A percentile compares a stretch with the other conserved stretches of the same genome.
Conservation (phyloP, 64 coral and sea anemone species). For the Hydrozoanthus tunicans region DNA sequence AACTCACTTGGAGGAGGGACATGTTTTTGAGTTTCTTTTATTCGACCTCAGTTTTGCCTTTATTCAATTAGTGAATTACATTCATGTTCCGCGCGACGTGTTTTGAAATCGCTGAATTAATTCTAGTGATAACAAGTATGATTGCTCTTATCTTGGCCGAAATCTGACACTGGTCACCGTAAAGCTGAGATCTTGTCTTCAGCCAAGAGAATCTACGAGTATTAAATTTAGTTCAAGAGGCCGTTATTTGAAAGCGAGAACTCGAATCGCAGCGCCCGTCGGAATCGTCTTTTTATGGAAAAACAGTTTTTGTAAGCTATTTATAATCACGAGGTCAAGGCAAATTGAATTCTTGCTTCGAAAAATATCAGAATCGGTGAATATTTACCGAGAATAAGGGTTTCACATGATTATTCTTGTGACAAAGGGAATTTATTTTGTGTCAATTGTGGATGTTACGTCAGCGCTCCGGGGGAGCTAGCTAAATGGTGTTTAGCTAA, state of each 20-base stretch:
- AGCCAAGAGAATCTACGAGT: slow-evolving; percentile 21
- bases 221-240: slow-evolving; percentile 45
- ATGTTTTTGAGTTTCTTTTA: slow-evolving; percentile 16
- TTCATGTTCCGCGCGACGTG: slow-evolving; percentile 10
- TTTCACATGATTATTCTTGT: slow-evolving; percentile 44
- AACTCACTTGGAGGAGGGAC: not conserved
- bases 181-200: slow-evolving; percentile 50
- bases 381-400: slow-evolving; percentile 31
- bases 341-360: slow-evolving; percentile 40
- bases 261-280: not conserved
- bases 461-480: slow-evolving; percentile 59
- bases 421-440: slow-evolving; percentile 52
- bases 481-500: slow-evolving; percentile 20
- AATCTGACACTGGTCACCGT: slow-evolving; percentile 45
- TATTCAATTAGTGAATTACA: slow-evolving; percentile 58
- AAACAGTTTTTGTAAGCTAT: not conserved
- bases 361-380: slow-evolving; percentile 50
- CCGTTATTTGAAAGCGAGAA: not conserved
- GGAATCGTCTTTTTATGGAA: not conserved
- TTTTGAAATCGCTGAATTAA: slow-evolving; percentile 56
- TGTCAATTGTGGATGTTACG: slow-evolving; percentile 37
- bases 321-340: slow-evolving; percentile 30
- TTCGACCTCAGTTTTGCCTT: slow-evolving; percentile 10
- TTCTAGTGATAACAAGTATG: slow-evolving; percentile 36
- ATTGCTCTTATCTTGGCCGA: slow-evolving; percentile 42